Base-by-base conservation (phyloP, 2,888 invertebrate species). In the Heterodera filipjevi region DNA sequence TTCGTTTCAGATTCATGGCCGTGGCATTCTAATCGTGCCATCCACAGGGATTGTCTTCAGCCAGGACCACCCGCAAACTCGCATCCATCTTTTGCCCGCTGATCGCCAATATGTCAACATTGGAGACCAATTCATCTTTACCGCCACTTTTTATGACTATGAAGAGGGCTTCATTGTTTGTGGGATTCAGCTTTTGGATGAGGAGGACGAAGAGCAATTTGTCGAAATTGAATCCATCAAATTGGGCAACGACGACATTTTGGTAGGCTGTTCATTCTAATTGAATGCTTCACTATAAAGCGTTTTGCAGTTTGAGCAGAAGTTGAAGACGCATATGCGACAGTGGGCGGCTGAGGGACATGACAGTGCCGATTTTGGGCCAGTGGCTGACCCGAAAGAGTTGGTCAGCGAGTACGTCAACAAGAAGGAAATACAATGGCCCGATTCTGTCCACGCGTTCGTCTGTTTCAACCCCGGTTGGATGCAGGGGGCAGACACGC, bases 291-390 rank as follows among this genome's bases (percentile, higher is more conserved):
- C 49, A 49, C 12, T 6, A 49, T 44, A 53, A 22, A 6, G 3
- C 22, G 16, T 53, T 10, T 59, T 59, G n/a, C 59, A 59, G 59
- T 59, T 59, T 22, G 27, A 27, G 27, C 59, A 59, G 59, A 27
- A 59, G 27, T 59, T 59, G 59, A 59, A 27, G 59, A 59, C 59
- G 27, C 59, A 59, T 27, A 59, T 59, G 59, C 59, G 59, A 59
- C 59, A 59, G 27, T 59, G 59, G 59, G 59, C 59, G 10, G 59
- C 59, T 12, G 59, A 59, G 59, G 59, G 59, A 6, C 59, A 59
- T 10, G 59, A 59, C 59, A 59, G 59, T 59, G 27, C 59, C 8
- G 8, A 59, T 27, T 59, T 59, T 59, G 59, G 59, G 27, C 59
- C 59, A 27, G 59, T 59, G 59, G 59, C 59, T n/a, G 59, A 59